phyloP scores from a whole-genome alignment of 2,888 invertebrate species.

The Tricholauxania praeusta region DNA sequence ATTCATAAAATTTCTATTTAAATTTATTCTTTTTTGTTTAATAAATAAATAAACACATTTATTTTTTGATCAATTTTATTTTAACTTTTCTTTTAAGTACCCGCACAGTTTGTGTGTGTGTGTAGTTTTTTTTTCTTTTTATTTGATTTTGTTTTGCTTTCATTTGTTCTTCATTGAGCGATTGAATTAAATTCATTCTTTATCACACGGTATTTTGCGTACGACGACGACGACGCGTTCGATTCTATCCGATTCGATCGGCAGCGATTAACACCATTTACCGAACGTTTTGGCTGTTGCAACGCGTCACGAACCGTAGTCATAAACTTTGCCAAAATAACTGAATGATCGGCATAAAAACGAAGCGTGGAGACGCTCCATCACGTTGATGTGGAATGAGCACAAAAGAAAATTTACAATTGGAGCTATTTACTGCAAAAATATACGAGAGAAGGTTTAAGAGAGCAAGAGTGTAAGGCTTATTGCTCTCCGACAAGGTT shows the following conservation, averaged over 20 bases:
- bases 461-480: too few relatives aligned
- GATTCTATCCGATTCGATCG: too few relatives aligned
- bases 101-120: not conserved
- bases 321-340: conserved; percentile 56
- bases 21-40: not conserved
- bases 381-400: conserved; percentile 16
- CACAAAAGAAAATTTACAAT: conserved; percentile 9
- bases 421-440: conserved; percentile 2
- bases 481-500: too few relatives aligned
- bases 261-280: not conserved
- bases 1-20: not conserved
- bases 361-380: conserved; percentile 23
- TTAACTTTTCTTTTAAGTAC: not conserved
- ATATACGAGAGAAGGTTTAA: too few relatives aligned
- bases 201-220: not conserved
- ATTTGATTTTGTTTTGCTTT: too few relatives aligned
- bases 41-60: not conserved
- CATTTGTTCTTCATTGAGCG: too few relatives aligned
- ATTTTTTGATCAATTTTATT: not conserved
- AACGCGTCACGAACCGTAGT: conserved; percentile 37
- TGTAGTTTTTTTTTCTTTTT: not conserved
- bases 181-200: too few relatives aligned
- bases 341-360: conserved; percentile 43
- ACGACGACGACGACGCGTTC: not conserved
- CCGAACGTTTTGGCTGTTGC: not conserved